phyloP scores from a whole-genome alignment of 2,113 vertebrate genomes.

The Piaya cayana region DNA sequence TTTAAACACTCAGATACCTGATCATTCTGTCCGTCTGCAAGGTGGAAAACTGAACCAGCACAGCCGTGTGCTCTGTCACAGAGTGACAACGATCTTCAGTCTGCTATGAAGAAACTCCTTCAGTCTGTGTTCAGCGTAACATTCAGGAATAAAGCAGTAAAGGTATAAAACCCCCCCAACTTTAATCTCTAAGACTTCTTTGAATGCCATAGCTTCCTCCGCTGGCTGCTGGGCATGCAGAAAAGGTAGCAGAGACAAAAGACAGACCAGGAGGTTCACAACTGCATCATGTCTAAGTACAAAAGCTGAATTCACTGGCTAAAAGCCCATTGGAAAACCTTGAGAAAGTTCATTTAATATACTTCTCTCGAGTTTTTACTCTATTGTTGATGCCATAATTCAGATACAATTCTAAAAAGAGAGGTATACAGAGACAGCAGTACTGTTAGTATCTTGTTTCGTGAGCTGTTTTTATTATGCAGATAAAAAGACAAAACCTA shows the following conservation, averaged over 20 bases:
- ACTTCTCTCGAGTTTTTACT: background rate
- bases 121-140: background rate
- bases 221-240: background rate
- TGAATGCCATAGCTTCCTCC: background rate
- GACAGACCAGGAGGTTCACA: fast-evolving
- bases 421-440: background rate
- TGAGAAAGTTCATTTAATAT: background rate
- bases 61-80: background rate
- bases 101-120: background rate
- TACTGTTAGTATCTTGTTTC: background rate
- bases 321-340: background rate
- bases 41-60: background rate
- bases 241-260: background rate
- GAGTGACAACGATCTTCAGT: background rate
- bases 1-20: background rate
- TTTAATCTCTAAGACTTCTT: background rate
- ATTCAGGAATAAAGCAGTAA: background rate
- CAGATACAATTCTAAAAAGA: background rate
- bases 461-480: background rate
- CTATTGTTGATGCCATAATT: background rate
- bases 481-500: background rate
- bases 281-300: background rate
- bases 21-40: background rate
- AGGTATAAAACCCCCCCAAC: background rate
- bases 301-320: background rate